phyloP scores from a whole-genome alignment of 2,888 invertebrate species.

The Volucella inflata region DNA sequence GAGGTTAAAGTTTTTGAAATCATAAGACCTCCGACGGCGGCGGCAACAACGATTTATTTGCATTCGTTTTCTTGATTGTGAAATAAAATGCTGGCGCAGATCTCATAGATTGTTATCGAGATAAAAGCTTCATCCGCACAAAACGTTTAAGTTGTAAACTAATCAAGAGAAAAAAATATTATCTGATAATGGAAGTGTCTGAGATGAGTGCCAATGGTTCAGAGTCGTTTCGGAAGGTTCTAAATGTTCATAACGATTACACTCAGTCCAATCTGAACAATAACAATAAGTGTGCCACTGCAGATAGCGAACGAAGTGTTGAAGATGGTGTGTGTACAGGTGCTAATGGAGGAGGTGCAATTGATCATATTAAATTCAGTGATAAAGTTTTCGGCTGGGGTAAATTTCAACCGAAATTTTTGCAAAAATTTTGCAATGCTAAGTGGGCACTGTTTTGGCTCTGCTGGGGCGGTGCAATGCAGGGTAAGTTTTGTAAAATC shows the following conservation, averaged over 20 bases:
- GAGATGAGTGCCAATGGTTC: conserved; percentile 47
- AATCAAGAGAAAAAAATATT: background rate
- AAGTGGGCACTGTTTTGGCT: conserved; percentile 93
- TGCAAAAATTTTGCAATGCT: conserved; percentile 89
- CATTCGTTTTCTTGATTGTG: conserved; percentile 6
- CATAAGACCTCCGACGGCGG: conserved; percentile 5
- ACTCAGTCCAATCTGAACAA: conserved; percentile 77
- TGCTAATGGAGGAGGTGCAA: conserved; percentile 3
- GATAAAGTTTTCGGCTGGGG: conserved; percentile 87
- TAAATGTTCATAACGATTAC: conserved; percentile 76
- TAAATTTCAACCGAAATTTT: conserved; percentile 86
- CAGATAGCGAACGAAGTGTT: conserved; percentile 59
- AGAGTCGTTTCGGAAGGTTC: conserved; percentile 59
- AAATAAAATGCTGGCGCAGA: background rate
- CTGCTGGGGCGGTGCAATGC: conserved; percentile 91
- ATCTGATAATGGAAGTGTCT: conserved; percentile 43
- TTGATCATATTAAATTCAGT: conserved; percentile 53
- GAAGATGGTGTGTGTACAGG: conserved; percentile 40
- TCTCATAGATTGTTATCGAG: background rate
- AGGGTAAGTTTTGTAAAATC: conserved; percentile 85
- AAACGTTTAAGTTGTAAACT: conserved; percentile 6
- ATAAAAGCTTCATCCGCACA: conserved; percentile 6
- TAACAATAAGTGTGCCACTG: conserved; percentile 78
- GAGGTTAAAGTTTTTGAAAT: conserved; percentile 1
- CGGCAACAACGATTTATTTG: background rate